These are phyloP conservation scores for Bombus breviceps DNA, from an alignment of 1,140 invertebrate genomes.

Conservation along the genomic window DNA sequence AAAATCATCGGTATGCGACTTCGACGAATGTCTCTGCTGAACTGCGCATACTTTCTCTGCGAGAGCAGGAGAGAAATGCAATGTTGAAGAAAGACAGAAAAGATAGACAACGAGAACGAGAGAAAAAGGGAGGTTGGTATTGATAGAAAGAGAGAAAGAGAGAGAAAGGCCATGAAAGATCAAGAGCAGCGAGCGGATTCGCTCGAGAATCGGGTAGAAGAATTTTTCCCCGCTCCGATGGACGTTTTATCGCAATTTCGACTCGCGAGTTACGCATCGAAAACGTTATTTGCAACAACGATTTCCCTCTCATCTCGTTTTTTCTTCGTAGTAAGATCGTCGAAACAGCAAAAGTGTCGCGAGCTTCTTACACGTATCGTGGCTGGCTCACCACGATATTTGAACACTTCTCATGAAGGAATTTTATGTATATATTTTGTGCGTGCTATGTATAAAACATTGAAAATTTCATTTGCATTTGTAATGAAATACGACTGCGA, in stretches of 20 bases:
- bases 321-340: neutral
- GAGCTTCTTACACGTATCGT: neutral
- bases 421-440: neutral
- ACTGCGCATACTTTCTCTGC: slow-evolving; percentile 59
- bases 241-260: slow-evolving; percentile 24
- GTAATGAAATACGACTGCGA: neutral
- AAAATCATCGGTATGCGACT: slow-evolving; percentile 50
- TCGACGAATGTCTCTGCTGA: slow-evolving; percentile 34
- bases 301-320: neutral
- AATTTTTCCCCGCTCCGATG: slow-evolving; percentile 34
- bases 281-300: neutral
- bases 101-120: neutral
- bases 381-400: neutral
- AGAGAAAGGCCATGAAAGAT: slow-evolving; percentile 38
- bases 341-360: neutral
- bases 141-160: slow-evolving; percentile 7
- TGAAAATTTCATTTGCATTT: neutral
- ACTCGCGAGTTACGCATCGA: neutral
- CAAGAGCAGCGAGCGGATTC: slow-evolving; percentile 43
- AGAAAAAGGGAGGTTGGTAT: neutral
- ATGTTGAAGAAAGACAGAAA: neutral
- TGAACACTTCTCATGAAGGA: neutral
- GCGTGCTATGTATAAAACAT: neutral
- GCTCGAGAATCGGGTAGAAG: slow-evolving; percentile 1
- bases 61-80: slow-evolving; percentile 1